These are phyloP conservation scores for Brachylomia viminalis DNA, from an alignment of 2,888 invertebrate species.

Conservation along the genomic window DNA sequence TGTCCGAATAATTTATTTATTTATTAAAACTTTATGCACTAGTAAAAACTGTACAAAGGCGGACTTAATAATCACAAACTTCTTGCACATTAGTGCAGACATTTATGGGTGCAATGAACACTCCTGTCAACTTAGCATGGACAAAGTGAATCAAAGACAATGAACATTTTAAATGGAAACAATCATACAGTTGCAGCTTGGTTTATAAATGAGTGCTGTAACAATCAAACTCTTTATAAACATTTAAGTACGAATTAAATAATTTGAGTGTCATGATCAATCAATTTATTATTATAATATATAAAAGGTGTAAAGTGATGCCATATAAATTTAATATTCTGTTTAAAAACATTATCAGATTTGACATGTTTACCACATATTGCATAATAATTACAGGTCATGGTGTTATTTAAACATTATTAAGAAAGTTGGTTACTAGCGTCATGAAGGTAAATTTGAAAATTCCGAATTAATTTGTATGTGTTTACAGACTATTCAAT, in stretches of 20 bases:
- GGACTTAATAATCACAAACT: conserved; percentile 6
- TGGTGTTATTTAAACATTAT: conserved; percentile 16
- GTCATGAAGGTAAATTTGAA: no score
- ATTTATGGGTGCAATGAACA: conserved; percentile 35
- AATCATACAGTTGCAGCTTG: conserved; percentile 61
- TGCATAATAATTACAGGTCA: conserved; percentile 45
- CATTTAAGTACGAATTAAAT: conserved; percentile 45
- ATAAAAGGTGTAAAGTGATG: conserved; percentile 13
- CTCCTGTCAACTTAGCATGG: conserved; percentile 32
- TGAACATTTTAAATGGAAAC: conserved; percentile 67
- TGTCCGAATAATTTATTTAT: no score
- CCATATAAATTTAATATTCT: conserved; percentile 13
- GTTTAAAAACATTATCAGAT: conserved; percentile 20
- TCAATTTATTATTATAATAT: conserved; percentile 10
- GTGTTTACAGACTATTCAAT: background rate
- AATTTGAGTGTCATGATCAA: conserved; percentile 18
- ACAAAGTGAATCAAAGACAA: conserved; percentile 65
- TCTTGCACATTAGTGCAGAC: background rate
- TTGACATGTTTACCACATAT: conserved; percentile 7
- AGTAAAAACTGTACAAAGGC: no score
- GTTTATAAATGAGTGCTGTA: conserved; percentile 66
- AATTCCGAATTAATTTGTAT: conserved; percentile 15
- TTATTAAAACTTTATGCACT: no score
- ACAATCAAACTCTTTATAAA: conserved; percentile 56
- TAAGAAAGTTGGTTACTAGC: background rate